phyloP scores from a whole-genome alignment of 2,113 vertebrate genomes.

The Mesembrinibis cayennensis region DNA sequence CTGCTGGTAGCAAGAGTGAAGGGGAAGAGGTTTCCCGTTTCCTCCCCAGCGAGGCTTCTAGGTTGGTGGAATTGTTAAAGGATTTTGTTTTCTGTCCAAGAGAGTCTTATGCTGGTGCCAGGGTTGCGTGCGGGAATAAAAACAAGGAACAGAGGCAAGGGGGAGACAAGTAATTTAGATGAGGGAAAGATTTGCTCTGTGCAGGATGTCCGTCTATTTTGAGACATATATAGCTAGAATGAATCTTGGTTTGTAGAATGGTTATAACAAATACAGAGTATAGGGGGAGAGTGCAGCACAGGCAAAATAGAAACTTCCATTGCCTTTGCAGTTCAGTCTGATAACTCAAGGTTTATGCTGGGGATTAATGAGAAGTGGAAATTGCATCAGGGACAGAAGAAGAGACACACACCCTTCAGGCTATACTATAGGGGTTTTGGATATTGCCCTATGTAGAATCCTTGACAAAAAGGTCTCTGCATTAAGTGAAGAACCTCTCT shows the following conservation, averaged over 20 bases:
- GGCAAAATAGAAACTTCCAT: neutral
- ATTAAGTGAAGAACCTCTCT: neutral
- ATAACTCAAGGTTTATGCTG: neutral
- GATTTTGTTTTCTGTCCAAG: slow-evolving; percentile 51
- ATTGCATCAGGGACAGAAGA: neutral
- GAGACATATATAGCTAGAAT: neutral
- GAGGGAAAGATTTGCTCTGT: neutral
- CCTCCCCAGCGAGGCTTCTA: slow-evolving; percentile 3
- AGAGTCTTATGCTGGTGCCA: neutral
- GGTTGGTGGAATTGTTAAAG: slow-evolving; percentile 30
- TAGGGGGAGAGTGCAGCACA: neutral
- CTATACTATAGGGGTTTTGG: neutral
- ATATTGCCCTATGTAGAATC: neutral
- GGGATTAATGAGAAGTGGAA: neutral
- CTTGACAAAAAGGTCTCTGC: neutral
- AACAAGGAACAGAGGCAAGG: slow-evolving; percentile 18
- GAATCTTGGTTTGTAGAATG: neutral
- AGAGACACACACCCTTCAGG: neutral
- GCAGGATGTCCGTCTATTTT: neutral
- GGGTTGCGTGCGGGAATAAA: neutral
- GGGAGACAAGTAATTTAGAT: neutral
- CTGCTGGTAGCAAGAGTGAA: slow-evolving; percentile 19
- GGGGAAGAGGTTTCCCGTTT: slow-evolving; percentile 58
- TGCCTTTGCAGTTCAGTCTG: neutral
- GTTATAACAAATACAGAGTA: neutral